Conservation (phyloP, 1,140 invertebrate genomes). For the Platorchestia sp. region DNA sequence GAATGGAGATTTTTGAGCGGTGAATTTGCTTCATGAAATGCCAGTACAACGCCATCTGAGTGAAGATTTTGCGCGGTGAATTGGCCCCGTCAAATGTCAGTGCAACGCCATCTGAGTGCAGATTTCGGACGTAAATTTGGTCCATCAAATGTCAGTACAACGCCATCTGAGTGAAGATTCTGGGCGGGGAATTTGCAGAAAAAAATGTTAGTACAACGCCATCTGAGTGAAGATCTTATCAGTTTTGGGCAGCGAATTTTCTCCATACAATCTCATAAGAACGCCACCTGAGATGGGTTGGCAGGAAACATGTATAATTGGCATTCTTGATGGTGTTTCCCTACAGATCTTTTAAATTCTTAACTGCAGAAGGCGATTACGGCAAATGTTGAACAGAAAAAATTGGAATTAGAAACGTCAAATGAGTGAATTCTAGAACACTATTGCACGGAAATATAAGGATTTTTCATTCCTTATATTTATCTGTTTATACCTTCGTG, state of each 20-base stretch:
- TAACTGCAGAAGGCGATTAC: not conserved
- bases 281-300: not conserved
- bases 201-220: not conserved
- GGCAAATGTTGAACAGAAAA: not conserved
- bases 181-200: not conserved
- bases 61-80: not conserved
- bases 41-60: too few relatives aligned
- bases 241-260: not conserved
- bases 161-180: not conserved
- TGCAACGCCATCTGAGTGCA: not conserved
- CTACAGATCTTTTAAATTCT: not conserved
- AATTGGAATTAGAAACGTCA: not conserved
- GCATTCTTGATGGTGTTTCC: not conserved
- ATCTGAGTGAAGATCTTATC: not conserved
- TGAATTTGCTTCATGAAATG: too few relatives aligned
- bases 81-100: not conserved
- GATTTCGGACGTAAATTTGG: not conserved
- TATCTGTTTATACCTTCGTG: not conserved
- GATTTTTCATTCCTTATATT: not conserved
- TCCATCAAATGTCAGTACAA: not conserved
- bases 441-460: not conserved
- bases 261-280: not conserved
- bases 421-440: not conserved
- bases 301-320: not conserved
- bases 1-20: too few relatives aligned